Percentiles rank a stretch among this genome's conserved stretches.
These are phyloP conservation scores for Nymphicus hollandicus DNA, from an alignment of 2,113 vertebrate genomes.

Conservation along the genomic window DNA sequence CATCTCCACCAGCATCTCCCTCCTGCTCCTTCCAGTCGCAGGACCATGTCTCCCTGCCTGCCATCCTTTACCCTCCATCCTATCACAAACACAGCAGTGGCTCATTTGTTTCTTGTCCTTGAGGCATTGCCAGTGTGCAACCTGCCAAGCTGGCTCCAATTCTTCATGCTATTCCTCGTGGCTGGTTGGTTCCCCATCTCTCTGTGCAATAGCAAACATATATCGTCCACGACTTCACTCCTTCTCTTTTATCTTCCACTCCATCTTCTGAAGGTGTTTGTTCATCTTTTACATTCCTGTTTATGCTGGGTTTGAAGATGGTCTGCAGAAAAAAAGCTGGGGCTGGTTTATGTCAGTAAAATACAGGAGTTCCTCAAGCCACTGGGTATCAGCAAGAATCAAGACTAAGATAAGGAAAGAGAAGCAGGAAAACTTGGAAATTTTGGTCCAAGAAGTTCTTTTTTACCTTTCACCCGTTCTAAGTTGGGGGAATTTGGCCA, in stretches of 20 bases:
- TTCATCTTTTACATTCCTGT: background rate
- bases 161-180: background rate
- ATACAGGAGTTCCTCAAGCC: background rate
- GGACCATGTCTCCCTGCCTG: background rate
- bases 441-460: background rate
- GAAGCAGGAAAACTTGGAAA: background rate
- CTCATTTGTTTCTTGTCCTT: slow-evolving; percentile 33
- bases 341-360: background rate
- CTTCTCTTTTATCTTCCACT: background rate
- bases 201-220: background rate
- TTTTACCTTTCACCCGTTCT: background rate
- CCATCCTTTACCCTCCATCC: background rate
- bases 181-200: background rate
- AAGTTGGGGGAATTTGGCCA: background rate
- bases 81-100: background rate
- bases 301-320: background rate
- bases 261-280: background rate
- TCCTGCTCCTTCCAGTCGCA: background rate
- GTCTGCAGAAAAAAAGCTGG: background rate
- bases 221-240: accelerated
- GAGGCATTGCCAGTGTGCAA: background rate
- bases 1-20: background rate
- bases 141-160: background rate
- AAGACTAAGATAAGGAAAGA: background rate
- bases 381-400: background rate